Conservation (phyloP, 1,140 invertebrate species). For the Chironomus striatipennis region DNA sequence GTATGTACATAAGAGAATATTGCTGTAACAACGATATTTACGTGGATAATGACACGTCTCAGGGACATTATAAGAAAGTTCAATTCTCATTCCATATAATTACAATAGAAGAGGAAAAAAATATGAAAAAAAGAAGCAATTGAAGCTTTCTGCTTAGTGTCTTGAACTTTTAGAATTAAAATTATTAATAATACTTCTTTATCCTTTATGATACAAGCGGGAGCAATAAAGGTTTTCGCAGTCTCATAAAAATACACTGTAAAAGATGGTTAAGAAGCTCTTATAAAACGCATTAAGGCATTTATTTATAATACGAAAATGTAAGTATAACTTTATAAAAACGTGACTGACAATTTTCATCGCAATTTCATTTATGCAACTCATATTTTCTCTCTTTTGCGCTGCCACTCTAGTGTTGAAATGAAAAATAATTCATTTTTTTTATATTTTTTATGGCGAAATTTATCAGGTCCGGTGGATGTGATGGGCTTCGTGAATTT, state of each 20-base stretch:
- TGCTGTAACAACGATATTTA: too few relatives aligned
- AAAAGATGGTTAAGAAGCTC: too few relatives aligned
- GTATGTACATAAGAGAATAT: too few relatives aligned
- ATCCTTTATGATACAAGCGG: not conserved
- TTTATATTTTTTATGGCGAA: too few relatives aligned
- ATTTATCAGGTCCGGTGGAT: too few relatives aligned
- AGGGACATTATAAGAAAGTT: not conserved
- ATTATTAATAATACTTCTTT: not conserved
- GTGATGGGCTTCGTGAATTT: too few relatives aligned
- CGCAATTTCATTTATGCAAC: not conserved
- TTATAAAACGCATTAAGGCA: too few relatives aligned
- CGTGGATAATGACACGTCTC: not conserved
- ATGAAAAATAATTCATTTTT: not conserved
- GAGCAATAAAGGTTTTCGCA: not conserved
- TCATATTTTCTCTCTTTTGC: conserved; percentile 1
- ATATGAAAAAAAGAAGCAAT: not conserved
- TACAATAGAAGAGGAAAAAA: not conserved
- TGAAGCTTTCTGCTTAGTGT: not conserved
- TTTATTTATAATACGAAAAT: too few relatives aligned
- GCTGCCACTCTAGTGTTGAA: not conserved
- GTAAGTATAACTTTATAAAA: not conserved
- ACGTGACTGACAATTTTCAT: conserved; percentile 1
- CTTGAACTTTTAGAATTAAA: not conserved
- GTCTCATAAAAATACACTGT: too few relatives aligned
- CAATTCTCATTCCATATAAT: not conserved